phyloP scores from a whole-genome alignment of 2,113 vertebrate species.

The Pedionomus torquatus region DNA sequence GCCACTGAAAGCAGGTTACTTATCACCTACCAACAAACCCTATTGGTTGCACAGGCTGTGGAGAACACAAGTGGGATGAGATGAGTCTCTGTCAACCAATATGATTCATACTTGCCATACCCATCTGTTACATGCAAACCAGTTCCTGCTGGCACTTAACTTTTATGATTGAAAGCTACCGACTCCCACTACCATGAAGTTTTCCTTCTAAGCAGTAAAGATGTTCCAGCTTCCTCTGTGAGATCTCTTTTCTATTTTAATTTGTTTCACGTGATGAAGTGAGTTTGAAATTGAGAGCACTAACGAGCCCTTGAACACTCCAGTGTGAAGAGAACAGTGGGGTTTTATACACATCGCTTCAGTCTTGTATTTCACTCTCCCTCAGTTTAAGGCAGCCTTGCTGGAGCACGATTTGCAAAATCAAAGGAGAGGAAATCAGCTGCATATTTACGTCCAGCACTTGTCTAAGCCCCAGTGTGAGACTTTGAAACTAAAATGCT shows the following conservation, averaged over 20 bases:
- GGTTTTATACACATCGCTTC: neutral
- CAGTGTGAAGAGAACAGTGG: accelerated
- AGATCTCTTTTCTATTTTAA: neutral
- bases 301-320: neutral
- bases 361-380: neutral
- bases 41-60: neutral
- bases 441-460: neutral
- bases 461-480: neutral
- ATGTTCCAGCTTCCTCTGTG: neutral
- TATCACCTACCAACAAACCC: neutral
- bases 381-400: neutral
- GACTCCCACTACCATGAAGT: neutral
- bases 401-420: neutral
- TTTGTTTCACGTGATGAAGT: neutral
- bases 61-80: neutral
- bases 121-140: neutral
- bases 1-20: neutral
- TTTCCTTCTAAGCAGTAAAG: neutral
- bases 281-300: neutral
- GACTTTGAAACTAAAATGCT: neutral
- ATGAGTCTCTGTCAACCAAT: neutral
- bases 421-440: neutral
- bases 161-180: neutral
- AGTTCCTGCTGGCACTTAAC: neutral
- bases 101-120: constrained; percentile 30